Evolutionary conservation across 2,797 vertebrate species (phyloP).

Genomic region (Pseudomugil tenellus): DNA sequence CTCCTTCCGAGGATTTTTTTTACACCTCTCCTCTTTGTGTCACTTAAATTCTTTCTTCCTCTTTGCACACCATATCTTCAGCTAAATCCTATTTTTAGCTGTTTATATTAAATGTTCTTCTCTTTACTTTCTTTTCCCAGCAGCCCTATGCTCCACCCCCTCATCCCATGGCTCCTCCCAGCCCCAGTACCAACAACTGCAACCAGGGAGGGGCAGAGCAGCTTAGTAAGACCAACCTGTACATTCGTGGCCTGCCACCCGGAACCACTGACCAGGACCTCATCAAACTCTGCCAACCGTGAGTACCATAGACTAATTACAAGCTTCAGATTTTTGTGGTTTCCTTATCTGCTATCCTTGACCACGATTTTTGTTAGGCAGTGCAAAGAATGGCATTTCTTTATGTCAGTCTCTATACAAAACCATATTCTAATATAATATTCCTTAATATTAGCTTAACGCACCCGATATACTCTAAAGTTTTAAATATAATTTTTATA

Average conservation of each 20-base stretch:
- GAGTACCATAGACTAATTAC: conserved; percentile 74
- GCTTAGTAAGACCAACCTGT: conserved; percentile 99
- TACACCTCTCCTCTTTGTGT: not conserved
- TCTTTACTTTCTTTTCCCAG: conserved; percentile 75
- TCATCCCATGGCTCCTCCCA: conserved; percentile 98
- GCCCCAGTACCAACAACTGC: conserved; percentile 97
- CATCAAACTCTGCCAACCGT: conserved; percentile 99
- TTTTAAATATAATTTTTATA: no score
- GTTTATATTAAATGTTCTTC: conserved; percentile 2
- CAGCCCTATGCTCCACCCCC: conserved; percentile 98
- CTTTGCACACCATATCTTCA: not conserved
- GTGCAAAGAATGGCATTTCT: no score
- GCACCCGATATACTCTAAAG: no score
- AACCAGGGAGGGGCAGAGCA: conserved; percentile 91
- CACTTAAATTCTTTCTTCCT: not conserved
- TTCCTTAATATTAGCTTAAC: no score
- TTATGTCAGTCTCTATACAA: no score
- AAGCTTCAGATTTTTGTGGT: not conserved
- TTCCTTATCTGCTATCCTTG: no score
- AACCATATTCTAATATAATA: no score
- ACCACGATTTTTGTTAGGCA: no score
- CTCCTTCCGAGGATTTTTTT: conserved; percentile 2
- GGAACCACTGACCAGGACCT: conserved; percentile 98
- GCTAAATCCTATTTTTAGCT: not conserved
- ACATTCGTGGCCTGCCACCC: conserved; percentile 96